Percentiles rank a stretch among this genome's conserved stretches.
These are phyloP conservation scores for Malurus splendens DNA, from an alignment of 2,797 vertebrate genomes.

Conservation along the genomic window DNA sequence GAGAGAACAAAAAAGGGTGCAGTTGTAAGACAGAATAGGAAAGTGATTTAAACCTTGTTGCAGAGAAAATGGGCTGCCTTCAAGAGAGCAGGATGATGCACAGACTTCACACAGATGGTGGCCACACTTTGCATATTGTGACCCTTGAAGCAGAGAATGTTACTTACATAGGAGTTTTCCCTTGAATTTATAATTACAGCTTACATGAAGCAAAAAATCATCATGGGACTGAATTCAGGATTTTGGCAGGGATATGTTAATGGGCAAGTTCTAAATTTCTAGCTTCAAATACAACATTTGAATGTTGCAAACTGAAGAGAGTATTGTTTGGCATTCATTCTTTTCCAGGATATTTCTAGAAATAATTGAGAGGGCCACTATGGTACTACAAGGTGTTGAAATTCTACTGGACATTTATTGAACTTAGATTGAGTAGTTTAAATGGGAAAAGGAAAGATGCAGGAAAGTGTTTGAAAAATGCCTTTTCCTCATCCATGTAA, in stretches of 20 bases:
- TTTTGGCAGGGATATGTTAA: constrained; percentile 14
- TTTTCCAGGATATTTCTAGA: constrained; percentile 3
- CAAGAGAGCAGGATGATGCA: background rate
- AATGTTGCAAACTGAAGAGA: background rate
- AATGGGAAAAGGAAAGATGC: background rate
- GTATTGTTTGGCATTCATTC: background rate
- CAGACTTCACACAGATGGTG: background rate
- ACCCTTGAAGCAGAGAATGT: background rate
- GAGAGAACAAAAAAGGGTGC: background rate
- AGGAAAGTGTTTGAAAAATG: background rate
- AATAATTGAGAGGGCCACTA: background rate
- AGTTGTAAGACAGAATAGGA: background rate
- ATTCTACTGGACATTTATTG: background rate
- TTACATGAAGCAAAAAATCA: background rate
- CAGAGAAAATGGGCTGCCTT: background rate
- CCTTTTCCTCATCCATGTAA: background rate
- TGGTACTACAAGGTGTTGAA: background rate
- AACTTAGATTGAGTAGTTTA: background rate
- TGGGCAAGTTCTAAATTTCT: background rate
- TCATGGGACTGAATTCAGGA: background rate
- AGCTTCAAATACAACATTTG: background rate
- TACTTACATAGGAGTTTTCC: background rate
- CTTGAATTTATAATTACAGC: background rate
- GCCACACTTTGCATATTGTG: background rate
- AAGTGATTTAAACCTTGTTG: background rate